Conservation (phyloP, 2,113 vertebrate genomes). For the Dissostichus mawsoni region DNA sequence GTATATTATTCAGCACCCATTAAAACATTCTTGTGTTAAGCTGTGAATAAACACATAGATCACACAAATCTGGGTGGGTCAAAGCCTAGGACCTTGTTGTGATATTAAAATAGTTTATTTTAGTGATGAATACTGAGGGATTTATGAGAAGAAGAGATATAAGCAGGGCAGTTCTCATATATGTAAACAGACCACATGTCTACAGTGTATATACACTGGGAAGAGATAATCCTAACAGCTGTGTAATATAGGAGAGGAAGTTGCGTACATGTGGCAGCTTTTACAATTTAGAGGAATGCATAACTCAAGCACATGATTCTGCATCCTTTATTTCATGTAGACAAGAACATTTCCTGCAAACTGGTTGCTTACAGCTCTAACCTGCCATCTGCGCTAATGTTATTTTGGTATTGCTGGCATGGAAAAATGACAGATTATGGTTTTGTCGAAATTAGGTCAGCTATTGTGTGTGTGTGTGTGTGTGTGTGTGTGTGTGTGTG, state of each 20-base stretch:
- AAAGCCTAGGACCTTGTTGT: slow-evolving; percentile 7
- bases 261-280: neutral
- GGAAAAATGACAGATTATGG: slow-evolving; percentile 3
- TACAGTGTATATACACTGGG: slow-evolving; percentile 17
- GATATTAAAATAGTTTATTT: slow-evolving; percentile 57
- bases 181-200: slow-evolving; percentile 22
- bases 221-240: neutral
- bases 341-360: neutral
- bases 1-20: slow-evolving; percentile 42
- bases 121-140: slow-evolving; percentile 1
- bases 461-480: neutral
- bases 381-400: neutral
- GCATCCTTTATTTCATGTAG: neutral
- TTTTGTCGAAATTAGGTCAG: slow-evolving; percentile 11
- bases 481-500: neutral
- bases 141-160: slow-evolving; percentile 31
- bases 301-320: neutral
- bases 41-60: slow-evolving; percentile 23
- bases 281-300: neutral
- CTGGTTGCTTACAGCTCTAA: neutral
- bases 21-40: slow-evolving; percentile 22
- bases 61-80: slow-evolving; percentile 9
- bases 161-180: neutral
- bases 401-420: neutral
- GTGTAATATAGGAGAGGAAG: neutral